These are phyloP conservation scores for Thamnophis sirtalis DNA, from an alignment of 2,113 vertebrate species.

Conservation along the genomic window DNA sequence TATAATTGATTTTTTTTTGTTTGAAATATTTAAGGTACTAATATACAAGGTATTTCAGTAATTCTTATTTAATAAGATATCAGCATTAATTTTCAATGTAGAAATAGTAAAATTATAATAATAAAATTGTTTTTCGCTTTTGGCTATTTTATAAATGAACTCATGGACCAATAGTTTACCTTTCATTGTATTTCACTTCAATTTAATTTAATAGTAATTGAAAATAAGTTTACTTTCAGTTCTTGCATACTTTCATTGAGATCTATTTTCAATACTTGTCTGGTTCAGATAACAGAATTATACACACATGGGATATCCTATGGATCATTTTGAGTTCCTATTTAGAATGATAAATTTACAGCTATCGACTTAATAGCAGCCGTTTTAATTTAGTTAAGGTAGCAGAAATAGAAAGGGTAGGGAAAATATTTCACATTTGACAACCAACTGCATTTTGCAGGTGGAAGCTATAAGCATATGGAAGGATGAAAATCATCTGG, in stretches of 20 bases:
- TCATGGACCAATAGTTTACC: not conserved
- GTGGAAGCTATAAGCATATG: not conserved
- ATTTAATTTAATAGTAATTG: not conserved
- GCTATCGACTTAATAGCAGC: not conserved
- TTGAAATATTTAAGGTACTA: not conserved
- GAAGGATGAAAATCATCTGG: not conserved
- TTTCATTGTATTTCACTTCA: not conserved
- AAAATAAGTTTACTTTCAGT: not conserved
- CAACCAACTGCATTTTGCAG: not conserved
- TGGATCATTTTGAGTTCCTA: not conserved
- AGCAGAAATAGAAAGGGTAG: not conserved
- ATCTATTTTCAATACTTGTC: not conserved
- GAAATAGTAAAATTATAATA: not conserved
- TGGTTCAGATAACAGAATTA: not conserved
- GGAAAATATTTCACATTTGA: not conserved
- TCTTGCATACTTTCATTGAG: not conserved
- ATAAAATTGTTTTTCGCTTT: not conserved
- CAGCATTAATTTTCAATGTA: not conserved
- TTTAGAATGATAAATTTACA: not conserved
- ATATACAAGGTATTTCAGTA: not conserved
- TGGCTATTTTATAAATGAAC: constrained; percentile 1
- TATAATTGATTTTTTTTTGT: not conserved
- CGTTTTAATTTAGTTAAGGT: not conserved
- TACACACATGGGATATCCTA: not conserved
- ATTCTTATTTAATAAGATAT: not conserved